Conservation (phyloP, 2,113 vertebrate genomes). For the Pungitius pungitius region DNA sequence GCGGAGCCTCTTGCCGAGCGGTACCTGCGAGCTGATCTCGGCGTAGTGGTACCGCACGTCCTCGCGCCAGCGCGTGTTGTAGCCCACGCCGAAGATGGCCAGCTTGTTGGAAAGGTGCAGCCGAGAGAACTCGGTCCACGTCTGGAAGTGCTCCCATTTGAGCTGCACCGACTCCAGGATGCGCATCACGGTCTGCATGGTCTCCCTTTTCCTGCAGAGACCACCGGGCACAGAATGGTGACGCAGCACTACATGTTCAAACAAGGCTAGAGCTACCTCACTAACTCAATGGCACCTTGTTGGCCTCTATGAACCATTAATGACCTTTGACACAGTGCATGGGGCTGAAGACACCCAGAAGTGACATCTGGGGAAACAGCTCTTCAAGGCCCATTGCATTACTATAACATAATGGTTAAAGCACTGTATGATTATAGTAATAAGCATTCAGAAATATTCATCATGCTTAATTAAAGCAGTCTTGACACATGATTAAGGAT, state of each 20-base stretch:
- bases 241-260: neutral
- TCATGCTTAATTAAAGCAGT: neutral
- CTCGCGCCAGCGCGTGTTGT: conserved; percentile 97
- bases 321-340: neutral
- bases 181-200: conserved; percentile 93
- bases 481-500: neutral
- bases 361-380: neutral
- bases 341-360: neutral
- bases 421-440: neutral
- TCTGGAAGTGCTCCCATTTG: conserved; percentile 98
- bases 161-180: conserved; percentile 96
- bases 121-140: conserved; percentile 96
- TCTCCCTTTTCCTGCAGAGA: conserved; percentile 77
- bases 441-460: neutral
- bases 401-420: neutral
- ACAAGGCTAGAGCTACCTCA: neutral
- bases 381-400: neutral
- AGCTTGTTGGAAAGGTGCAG: conserved; percentile 98
- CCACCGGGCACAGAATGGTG: neutral
- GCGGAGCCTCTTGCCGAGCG: conserved; percentile 92
- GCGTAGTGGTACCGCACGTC: conserved; percentile 96
- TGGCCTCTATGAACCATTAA: neutral
- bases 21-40: conserved; percentile 97
- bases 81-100: conserved; percentile 97
- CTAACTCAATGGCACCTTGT: neutral